Percentiles rank a stretch among this genome's conserved stretches.
phyloP scores from a whole-genome alignment of 2,797 vertebrate genomes.

The Catamblyrhynchus diadema region DNA sequence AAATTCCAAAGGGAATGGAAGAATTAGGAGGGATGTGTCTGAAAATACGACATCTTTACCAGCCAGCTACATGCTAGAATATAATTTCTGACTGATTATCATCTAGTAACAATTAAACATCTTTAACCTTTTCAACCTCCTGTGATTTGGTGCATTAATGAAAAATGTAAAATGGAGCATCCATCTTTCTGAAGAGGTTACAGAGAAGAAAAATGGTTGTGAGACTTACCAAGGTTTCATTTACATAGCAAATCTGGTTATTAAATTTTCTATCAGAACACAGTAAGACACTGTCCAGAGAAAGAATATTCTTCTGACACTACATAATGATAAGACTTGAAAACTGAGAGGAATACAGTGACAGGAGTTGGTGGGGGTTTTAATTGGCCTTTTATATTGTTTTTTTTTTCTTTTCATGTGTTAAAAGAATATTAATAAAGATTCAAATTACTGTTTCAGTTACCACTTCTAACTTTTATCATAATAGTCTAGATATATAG shows the following conservation, averaged over 20 bases:
- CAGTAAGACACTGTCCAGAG: neutral
- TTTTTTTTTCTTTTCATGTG: neutral
- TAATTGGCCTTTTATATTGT: neutral
- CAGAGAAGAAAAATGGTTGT: neutral
- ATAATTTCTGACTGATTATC: constrained; percentile 47
- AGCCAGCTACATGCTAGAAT: neutral
- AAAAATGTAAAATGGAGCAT: neutral
- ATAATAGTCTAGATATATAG: neutral
- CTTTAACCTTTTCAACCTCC: constrained; percentile 64
- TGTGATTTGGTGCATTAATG: constrained; percentile 52
- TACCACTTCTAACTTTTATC: neutral
- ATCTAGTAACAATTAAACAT: constrained; percentile 60
- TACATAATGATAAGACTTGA: neutral
- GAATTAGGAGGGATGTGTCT: neutral
- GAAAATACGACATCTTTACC: constrained; percentile 17
- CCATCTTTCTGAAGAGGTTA: constrained; percentile 9
- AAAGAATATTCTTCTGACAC: neutral
- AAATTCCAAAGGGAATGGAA: constrained; percentile 20
- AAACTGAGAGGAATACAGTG: neutral
- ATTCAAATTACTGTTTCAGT: neutral
- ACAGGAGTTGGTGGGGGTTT: neutral
- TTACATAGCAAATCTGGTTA: neutral
- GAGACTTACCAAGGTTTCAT: neutral
- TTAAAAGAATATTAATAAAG: neutral
- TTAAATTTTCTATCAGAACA: neutral